A percentile compares a stretch with the other conserved stretches of the same genome.
Conservation (phyloP, 2,113 vertebrate species). For the Upupa epops region DNA sequence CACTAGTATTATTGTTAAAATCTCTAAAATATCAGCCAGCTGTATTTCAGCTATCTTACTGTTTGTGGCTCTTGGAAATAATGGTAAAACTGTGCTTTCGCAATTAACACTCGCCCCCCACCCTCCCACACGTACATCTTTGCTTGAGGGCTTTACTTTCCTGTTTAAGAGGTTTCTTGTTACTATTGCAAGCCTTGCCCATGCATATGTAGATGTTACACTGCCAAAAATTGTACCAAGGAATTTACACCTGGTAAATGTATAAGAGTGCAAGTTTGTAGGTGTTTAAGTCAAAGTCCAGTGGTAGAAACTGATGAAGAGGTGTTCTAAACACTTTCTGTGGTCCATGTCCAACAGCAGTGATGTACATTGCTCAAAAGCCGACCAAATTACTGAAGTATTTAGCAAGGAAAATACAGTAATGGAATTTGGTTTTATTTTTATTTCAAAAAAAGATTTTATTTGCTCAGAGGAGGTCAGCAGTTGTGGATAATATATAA, state of each 20-base stretch:
- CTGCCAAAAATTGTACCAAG: not conserved
- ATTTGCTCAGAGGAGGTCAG: not conserved
- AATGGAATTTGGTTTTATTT: not conserved
- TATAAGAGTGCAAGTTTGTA: not conserved
- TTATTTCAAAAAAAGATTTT: not conserved
- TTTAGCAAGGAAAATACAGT: not conserved
- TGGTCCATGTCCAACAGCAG: not conserved
- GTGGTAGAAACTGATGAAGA: not conserved
- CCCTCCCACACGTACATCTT: not conserved
- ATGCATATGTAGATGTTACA: not conserved
- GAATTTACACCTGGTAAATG: not conserved
- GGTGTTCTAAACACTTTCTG: not conserved
- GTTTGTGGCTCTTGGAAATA: not conserved
- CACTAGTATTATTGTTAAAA: not conserved
- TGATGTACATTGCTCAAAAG: not conserved
- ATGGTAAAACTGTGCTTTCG: not conserved
- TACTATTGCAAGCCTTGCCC: not conserved
- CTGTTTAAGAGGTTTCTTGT: not conserved
- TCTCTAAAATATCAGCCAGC: not conserved
- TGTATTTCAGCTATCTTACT: not conserved
- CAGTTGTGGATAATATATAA: not conserved
- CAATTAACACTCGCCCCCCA: not conserved
- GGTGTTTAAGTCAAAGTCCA: not conserved
- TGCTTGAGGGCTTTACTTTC: not conserved
- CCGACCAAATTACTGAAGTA: not conserved